Evolutionary conservation across 2,888 invertebrate genomes (phyloP), one percentile per base, ranked within the genome.

Genomic region (Nebria brevicollis): DNA sequence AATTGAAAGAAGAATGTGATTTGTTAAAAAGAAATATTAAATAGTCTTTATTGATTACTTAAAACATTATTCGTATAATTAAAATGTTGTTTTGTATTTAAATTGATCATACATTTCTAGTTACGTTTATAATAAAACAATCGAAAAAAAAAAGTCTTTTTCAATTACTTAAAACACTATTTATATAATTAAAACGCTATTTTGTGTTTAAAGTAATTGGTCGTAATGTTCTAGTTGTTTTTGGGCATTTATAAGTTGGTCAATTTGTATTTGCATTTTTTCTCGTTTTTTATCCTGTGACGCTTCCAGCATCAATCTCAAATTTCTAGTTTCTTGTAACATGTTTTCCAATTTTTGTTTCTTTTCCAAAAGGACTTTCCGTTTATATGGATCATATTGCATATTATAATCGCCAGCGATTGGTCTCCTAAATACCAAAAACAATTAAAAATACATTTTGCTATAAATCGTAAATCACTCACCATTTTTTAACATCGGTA

Each of bases 391-490:
- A 72, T 77, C 42, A 43, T 72, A 81, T 54, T 68, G 84, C 82
- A 20, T 82, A 65, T 64, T 34, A 80, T 75, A 75, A 41, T 78
- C 43, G 20, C 84, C 85, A 8, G 83, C 66, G 25, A 77, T 79
- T 15, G 85, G 84, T 76, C 84, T 81, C 85, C 85, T 85, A 73
- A 68, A 83, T 83, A 0, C 66, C 20, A n/a, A 20, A 25, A 20
- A 25, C 2, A 25, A 7, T 70, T 70, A 70, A 54, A 54, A 1
- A 3, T 6, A 6, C 8, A 54, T 54, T 54, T 54, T 7, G 4
- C 54, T 7, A 13, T 82, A 84, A 84, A 13, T 13, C 0, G 7
- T 7, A 54, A 54, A 11, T 54, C 8, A 54, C 54, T 54, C 54
- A 54, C 54, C 54, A 54, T 54, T 54, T 54, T 54, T 54, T 1